These are phyloP conservation scores for Benthosema pterotum DNA, from an alignment of 2,797 vertebrate genomes.

Conservation along the genomic window DNA sequence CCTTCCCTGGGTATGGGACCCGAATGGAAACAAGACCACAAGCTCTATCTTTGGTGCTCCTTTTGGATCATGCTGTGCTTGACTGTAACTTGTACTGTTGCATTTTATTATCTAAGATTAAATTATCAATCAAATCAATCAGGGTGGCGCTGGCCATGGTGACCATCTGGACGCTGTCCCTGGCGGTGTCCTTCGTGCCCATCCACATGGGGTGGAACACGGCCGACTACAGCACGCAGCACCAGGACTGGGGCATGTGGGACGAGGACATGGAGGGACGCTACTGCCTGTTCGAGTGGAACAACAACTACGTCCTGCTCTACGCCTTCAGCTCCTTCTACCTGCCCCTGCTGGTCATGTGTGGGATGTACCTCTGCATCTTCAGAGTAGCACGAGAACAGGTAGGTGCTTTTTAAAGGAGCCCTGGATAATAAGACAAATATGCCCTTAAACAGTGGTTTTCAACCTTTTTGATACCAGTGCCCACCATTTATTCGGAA, in stretches of 20 bases:
- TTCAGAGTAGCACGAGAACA: conserved; percentile 91
- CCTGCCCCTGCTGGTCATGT: conserved; percentile 91
- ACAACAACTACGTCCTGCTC: conserved; percentile 84
- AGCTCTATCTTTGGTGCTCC: too few species aligned
- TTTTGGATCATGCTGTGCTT: too few species aligned
- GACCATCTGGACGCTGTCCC: conserved; percentile 87
- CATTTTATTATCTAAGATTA: too few species aligned
- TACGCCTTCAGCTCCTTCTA: conserved; percentile 87
- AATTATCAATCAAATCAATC: too few species aligned
- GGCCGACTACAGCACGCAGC: conserved; percentile 73
- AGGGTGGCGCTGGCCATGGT: conserved; percentile 81
- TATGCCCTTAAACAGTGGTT: too few species aligned
- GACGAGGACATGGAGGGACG: conserved; percentile 49
- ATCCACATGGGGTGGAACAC: conserved; percentile 95
- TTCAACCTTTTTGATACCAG: too few species aligned
- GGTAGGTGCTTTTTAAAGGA: conserved; percentile 69
- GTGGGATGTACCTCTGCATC: conserved; percentile 90
- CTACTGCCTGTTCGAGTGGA: conserved; percentile 87
- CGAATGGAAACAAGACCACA: too few species aligned
- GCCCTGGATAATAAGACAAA: too few species aligned
- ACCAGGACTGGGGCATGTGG: conserved; percentile 70
- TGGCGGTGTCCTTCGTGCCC: conserved; percentile 88
- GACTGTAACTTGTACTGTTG: too few species aligned
- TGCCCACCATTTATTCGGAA: too few species aligned
- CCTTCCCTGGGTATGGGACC: too few species aligned